Conservation (phyloP, 2,797 vertebrate species). For the Vipera ursinii region DNA sequence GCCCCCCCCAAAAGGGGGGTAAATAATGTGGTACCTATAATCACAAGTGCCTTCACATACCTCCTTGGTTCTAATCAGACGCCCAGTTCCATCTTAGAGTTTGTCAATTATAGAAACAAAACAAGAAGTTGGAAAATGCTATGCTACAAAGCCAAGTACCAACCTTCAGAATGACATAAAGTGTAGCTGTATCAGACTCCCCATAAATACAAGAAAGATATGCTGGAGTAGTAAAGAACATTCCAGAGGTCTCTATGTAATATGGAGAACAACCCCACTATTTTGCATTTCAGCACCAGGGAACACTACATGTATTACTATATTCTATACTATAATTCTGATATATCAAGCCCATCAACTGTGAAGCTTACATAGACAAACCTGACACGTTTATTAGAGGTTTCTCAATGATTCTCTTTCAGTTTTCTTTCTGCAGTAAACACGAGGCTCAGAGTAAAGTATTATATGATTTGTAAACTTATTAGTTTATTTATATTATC, state of each 20-base stretch:
- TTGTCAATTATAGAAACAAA: not conserved
- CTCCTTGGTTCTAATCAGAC: not conserved
- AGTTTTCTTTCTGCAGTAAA: not conserved
- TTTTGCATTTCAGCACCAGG: not conserved
- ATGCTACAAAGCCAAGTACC: not conserved
- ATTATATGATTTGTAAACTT: not conserved
- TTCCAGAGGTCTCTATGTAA: not conserved
- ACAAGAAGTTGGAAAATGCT: not conserved
- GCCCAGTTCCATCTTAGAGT: not conserved
- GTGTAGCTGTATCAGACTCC: not conserved
- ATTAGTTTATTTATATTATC: conserved; percentile 21
- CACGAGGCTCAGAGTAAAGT: not conserved
- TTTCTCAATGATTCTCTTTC: not conserved
- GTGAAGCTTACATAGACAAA: not conserved
- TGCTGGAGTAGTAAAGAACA: not conserved
- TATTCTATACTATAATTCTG: not conserved
- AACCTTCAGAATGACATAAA: not conserved
- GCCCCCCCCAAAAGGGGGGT: too few species aligned
- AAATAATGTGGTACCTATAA: not conserved
- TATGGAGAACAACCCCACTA: not conserved
- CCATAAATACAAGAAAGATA: not conserved
- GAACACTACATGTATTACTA: not conserved
- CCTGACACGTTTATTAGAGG: not conserved
- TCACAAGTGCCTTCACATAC: not conserved
- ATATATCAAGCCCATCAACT: not conserved